Conservation (phyloP, 2,888 invertebrate species). For the Halictus ligatus region DNA sequence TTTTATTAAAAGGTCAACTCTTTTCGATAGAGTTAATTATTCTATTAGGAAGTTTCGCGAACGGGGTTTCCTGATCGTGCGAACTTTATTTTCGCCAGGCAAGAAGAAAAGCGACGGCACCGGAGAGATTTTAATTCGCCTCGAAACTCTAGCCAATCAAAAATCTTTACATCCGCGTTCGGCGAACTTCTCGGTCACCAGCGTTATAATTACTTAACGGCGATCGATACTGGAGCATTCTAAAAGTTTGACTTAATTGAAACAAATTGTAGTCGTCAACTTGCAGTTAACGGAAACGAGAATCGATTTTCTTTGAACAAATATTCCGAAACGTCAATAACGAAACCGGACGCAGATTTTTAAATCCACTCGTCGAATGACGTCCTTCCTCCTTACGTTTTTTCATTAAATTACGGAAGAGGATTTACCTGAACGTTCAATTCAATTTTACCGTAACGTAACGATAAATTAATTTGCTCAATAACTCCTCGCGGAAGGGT, state of each 20-base stretch:
- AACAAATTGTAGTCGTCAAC: slow-evolving; percentile 22
- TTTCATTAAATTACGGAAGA: not conserved
- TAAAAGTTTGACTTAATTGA: slow-evolving; percentile 26
- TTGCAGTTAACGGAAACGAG: not conserved
- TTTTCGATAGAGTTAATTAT: slow-evolving; percentile 23
- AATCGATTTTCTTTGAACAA: not conserved
- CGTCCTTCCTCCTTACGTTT: not conserved
- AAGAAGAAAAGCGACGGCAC: not conserved
- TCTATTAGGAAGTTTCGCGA: slow-evolving; percentile 18
- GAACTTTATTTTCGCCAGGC: not conserved
- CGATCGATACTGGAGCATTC: not conserved
- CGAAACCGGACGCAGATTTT: not conserved
- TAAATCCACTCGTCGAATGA: not conserved
- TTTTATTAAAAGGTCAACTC: slow-evolving; percentile 14
- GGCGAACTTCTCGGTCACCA: not conserved
- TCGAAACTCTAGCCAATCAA: not conserved
- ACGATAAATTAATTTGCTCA: not conserved
- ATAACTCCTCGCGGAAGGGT: not conserved
- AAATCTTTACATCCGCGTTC: not conserved
- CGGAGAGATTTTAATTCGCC: not conserved
- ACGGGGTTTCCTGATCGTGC: not conserved
- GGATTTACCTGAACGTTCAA: not conserved
- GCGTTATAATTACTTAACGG: slow-evolving; percentile 13
- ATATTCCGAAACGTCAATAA: not conserved
- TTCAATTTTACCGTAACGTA: not conserved